Base-by-base conservation (phyloP, 2,888 invertebrate species). In the Andricus curvator region DNA sequence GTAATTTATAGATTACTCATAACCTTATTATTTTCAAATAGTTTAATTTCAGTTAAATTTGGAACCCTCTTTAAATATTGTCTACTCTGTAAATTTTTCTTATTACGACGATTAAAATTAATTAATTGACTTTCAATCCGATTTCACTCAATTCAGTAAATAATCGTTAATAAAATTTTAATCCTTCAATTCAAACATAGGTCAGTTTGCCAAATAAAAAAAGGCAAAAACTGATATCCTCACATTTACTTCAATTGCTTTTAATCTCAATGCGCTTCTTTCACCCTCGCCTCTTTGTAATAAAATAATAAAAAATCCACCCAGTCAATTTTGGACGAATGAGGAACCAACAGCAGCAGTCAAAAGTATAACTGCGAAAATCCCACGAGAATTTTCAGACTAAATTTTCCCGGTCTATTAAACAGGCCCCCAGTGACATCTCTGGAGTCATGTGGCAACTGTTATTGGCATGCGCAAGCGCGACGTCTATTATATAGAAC, bases 401-500 rank as follows among this genome's bases (percentile, higher is more conserved):
- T 88, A 89, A 84, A 89, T 81, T 88, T 90, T 85, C 84, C 79
- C 90, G 79, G 83, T 81, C 78, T 80, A 84, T 88, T 87, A 86
- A 74, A 56, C 51, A 51, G 51, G 81, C 81, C 22, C 15, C 74
- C 78, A 81, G 78, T 80, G 84, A 83, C 84, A 84, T 84, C 84
- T 84, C 76, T 79, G 67, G 83, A 68, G 65, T 25, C 74, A 80
- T 77, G 51, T 67, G 51, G 15, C 78, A 83, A 84, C 81, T 70
- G 78, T 78, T 22, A 0, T 37, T 29, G 66, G 51, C 37, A 29
- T 76, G 77, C 81, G 79, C 79, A 76, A 79, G 80, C 83, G 78
- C 78, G 77, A 44, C 37, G 41, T 9, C 8, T 64, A 8, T 15
- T 44, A 44, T 44, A 15, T 17, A 44, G 22, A 44, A 64, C 64